phyloP scores from a whole-genome alignment of 2,888 invertebrate species.

The Drosophila pseudotakahashii region DNA sequence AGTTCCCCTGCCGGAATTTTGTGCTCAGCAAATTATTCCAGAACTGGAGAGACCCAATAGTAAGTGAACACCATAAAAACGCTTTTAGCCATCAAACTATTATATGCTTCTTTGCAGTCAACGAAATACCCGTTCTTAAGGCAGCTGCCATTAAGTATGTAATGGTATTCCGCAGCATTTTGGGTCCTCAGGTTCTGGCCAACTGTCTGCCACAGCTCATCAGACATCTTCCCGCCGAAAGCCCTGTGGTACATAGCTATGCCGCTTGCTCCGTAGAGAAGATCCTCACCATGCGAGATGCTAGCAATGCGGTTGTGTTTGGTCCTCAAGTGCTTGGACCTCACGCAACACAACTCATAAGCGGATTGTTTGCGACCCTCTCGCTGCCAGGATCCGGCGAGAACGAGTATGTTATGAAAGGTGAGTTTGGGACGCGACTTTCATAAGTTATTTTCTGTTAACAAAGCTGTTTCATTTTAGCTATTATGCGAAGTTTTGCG shows the following conservation, averaged over 20 bases:
- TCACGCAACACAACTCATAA: conserved; percentile 88
- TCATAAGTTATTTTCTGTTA: not conserved
- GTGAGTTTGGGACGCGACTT: conserved; percentile 50
- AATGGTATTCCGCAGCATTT: conserved; percentile 96
- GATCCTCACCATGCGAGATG: conserved; percentile 90
- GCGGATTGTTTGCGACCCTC: conserved; percentile 91
- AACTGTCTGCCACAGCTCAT: conserved; percentile 92
- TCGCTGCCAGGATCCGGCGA: conserved; percentile 91
- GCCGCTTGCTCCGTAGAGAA: conserved; percentile 96
- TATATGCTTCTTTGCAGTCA: conserved; percentile 86
- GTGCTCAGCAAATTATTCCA: conserved; percentile 92
- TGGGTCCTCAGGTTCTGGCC: conserved; percentile 91
- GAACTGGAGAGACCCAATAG: conserved; percentile 92
- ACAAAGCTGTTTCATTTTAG: conserved; percentile 81
- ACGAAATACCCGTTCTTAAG: conserved; percentile 95
- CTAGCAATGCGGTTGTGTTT: conserved; percentile 86
- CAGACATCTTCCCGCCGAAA: conserved; percentile 90
- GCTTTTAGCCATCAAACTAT: not conserved
- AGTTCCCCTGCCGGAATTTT: conserved; percentile 95
- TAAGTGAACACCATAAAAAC: conserved; percentile 78
- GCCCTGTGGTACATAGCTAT: conserved; percentile 97
- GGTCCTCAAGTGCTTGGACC: conserved; percentile 88
- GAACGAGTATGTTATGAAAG: conserved; percentile 99
- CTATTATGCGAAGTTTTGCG: conserved; percentile 95
- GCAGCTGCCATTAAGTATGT: conserved; percentile 98